These are phyloP conservation scores for Pteropus alecto DNA, from an alignment of 2,113 vertebrate species.

Conservation along the genomic window DNA sequence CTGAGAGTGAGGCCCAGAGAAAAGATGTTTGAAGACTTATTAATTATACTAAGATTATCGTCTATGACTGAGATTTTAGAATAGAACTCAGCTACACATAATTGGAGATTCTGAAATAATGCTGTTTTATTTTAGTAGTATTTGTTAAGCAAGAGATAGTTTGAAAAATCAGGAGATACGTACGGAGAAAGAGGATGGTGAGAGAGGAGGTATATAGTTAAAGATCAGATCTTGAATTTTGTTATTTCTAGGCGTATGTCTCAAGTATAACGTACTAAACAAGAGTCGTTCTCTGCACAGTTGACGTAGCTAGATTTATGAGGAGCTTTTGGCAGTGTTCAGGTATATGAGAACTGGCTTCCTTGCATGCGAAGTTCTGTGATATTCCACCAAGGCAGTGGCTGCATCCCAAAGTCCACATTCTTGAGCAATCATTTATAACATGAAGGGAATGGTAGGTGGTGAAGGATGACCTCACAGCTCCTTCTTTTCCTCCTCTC, in stretches of 20 bases:
- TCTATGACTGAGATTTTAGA: neutral
- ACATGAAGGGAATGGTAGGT: conserved; percentile 36
- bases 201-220: neutral
- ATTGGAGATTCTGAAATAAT: neutral
- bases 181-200: neutral
- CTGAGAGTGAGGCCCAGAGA: neutral
- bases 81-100: neutral
- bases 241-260: neutral
- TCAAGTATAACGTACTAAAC: neutral
- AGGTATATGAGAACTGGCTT: conserved; percentile 27
- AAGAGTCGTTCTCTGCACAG: neutral
- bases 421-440: conserved; percentile 73
- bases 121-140: neutral
- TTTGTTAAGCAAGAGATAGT: neutral
- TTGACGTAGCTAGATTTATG: conserved; percentile 42
- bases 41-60: neutral
- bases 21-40: neutral
- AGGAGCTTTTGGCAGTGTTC: conserved; percentile 8
- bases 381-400: conserved; percentile 68
- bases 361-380: conserved; percentile 77
- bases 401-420: conserved; percentile 76
- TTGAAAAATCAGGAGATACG: neutral
- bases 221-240: neutral
- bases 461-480: conserved; percentile 37
- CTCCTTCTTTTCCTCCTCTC: neutral